Evolutionary conservation across 2,797 vertebrate genomes (phyloP), one percentile per base, ranked within the genome.

Genomic region (Distichodus sexfasciatus): DNA sequence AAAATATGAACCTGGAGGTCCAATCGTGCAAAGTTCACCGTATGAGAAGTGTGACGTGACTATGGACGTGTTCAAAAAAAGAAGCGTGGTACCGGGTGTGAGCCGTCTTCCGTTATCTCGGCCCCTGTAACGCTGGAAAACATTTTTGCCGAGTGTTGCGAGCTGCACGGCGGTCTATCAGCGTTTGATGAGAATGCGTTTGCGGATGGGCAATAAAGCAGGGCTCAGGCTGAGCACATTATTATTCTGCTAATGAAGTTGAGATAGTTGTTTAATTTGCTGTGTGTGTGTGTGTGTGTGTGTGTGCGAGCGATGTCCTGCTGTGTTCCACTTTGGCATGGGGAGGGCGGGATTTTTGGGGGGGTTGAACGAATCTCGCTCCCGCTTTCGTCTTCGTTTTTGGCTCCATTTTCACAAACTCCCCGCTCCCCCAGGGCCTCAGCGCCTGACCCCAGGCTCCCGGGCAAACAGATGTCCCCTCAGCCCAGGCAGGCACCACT

Each of bases 401-500:
- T 76, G 59, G 78, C 81, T 79, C 78, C 79, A 80, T 82, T 83
- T 76, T 73, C 78, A 73, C 66, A 60, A 79, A 69, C 71, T 60
- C 40, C 64, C 61, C 57, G 36, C 64, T 70, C 72, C 48, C 40
- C 58, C 40, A 43, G 70, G 48, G 57, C 79, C 69, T 71, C 75
- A 48, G 74, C 54, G 77, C 58, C 70, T 76, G 65, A 78, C 75
- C 67, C 66, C 66, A 79, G 82, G 81, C 83, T 88, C 83, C 78
- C 83, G 81, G 83, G 86, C 86, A 85, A 89, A 88, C 90, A 88
- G 86, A 90, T 89, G 88, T 85, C 87, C 83, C 86, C 77, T 76
- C 81, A 80, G 78, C 67, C 75, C 71, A 51, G 63, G 67, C 72
- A 66, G 71, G 67, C 69, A 71, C 55, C 69, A 68, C 72, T 66